Evolutionary conservation across 2,797 vertebrate genomes (phyloP), one percentile per base, ranked within the genome.

Genomic region (Epinephelus awoara): DNA sequence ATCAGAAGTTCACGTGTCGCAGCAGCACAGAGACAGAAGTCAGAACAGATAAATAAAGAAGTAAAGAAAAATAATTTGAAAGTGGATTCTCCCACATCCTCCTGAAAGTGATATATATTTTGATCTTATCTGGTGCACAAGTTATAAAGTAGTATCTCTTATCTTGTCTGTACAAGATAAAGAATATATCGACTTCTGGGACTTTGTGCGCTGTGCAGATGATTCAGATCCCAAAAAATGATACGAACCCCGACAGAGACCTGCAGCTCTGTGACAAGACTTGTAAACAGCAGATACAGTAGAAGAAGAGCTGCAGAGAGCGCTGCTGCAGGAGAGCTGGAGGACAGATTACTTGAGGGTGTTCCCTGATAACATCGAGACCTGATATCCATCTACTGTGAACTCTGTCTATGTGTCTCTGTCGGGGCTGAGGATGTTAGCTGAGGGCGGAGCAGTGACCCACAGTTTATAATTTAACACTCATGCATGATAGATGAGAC

Each of bases 381-480:
- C 52, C 14, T 57, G 79, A 85, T 76, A 76, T 65, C 69, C 50
- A 80, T 76, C 79, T 67, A 14, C 63, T 47, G 61, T 27, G 18
- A 47, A 47, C 64, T 47, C 15, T 13, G 2, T 42, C 15, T 15
- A 2, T 47, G 3, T 57, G 50, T 61, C 61, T 70, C 49, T 4
- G 6, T 77, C 55, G 9, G 59, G 74, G 40, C 52, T n/a, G 77
- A 56, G 59, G 51, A 80, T 50, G 82, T 66, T 66, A 18, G 49
- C 77, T 6, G 52, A 77, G 68, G 83, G 65, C 52, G 21, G 73
- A 8, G 65, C 84, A 70, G 63, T 83, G 87, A 91, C 87, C 84
- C 84, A 64, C n/a, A 85, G 78, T 89, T 87, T 79, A 89, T 88
- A 80, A 84, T 91, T 88, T 89, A 88, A 88, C 83, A 85, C 79